These are phyloP conservation scores for Athalia cordata DNA, from an alignment of 2,888 invertebrate genomes.

Conservation along the genomic window DNA sequence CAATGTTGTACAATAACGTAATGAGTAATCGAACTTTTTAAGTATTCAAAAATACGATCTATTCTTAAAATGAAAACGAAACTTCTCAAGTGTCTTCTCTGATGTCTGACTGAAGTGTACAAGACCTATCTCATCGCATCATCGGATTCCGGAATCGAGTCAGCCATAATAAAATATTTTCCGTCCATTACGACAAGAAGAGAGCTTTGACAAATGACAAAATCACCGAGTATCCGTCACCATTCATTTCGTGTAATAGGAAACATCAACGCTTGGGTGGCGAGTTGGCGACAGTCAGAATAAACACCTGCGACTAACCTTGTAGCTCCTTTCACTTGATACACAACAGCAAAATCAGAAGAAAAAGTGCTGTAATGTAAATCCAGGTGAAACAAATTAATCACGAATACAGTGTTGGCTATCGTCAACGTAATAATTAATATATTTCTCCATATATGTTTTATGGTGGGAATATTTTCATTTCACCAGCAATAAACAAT, in stretches of 20 bases:
- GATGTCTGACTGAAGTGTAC: too few species aligned
- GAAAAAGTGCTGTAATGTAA: background rate
- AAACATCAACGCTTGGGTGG: too few species aligned
- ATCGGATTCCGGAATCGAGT: constrained; percentile 5
- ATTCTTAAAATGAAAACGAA: background rate
- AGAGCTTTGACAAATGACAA: constrained; percentile 18
- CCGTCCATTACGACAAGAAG: background rate
- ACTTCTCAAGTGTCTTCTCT: too few species aligned
- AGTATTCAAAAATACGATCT: constrained; percentile 18
- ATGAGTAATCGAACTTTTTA: background rate
- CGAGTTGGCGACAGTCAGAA: too few species aligned
- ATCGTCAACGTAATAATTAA: background rate
- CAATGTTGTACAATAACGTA: too few species aligned
- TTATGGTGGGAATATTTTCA: background rate
- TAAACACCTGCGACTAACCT: too few species aligned
- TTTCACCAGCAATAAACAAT: constrained; percentile 66
- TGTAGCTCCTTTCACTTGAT: too few species aligned
- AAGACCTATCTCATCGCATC: background rate
- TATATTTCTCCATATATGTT: constrained; percentile 3
- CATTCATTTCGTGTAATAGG: too few species aligned
- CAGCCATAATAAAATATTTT: constrained; percentile 21
- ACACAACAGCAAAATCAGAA: background rate
- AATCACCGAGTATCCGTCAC: too few species aligned
- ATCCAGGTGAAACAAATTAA: constrained; percentile 7
- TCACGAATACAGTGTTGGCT: background rate